Conservation (phyloP, 2,888 invertebrate genomes). For the Entomobrya multifasciata region DNA sequence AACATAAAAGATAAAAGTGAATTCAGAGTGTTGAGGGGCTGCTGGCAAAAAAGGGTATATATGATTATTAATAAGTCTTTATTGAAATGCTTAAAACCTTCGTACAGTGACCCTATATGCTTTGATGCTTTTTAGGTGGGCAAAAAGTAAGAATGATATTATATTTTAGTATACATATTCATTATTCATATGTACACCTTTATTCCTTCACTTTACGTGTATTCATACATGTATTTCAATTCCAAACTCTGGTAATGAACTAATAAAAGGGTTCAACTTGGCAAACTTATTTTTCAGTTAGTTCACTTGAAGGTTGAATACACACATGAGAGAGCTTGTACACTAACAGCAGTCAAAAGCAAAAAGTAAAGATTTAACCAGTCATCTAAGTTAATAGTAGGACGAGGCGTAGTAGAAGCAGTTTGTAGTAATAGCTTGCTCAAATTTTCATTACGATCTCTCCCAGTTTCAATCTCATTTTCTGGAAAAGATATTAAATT, state of each 20-base stretch:
- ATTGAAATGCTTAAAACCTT: not conserved
- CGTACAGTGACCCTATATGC: slow-evolving; percentile 8
- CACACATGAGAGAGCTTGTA: not conserved
- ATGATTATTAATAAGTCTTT: not conserved
- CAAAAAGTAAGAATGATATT: too few relatives aligned
- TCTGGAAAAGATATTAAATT: slow-evolving; percentile 69
- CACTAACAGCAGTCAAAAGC: not conserved
- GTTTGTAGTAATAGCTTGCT: slow-evolving; percentile 63
- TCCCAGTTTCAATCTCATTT: slow-evolving; percentile 58
- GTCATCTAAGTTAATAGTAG: slow-evolving; percentile 2
- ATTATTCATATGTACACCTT: too few relatives aligned
- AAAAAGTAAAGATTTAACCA: slow-evolving; percentile 20
- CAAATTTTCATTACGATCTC: slow-evolving; percentile 65
- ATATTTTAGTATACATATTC: too few relatives aligned
- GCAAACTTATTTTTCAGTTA: slow-evolving; percentile 55
- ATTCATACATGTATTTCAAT: too few relatives aligned
- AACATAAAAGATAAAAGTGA: not conserved
- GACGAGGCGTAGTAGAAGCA: slow-evolving; percentile 26
- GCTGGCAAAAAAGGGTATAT: not conserved
- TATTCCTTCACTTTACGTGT: not conserved
- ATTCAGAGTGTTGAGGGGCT: not conserved
- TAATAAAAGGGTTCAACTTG: slow-evolving; percentile 64
- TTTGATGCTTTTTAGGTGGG: too few relatives aligned
- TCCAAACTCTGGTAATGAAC: slow-evolving; percentile 51
- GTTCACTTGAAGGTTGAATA: slow-evolving; percentile 51